Evolutionary conservation across 1,140 invertebrate genomes (phyloP), one percentile per base, ranked within the genome.

Genomic region (Ceratina japonica): DNA sequence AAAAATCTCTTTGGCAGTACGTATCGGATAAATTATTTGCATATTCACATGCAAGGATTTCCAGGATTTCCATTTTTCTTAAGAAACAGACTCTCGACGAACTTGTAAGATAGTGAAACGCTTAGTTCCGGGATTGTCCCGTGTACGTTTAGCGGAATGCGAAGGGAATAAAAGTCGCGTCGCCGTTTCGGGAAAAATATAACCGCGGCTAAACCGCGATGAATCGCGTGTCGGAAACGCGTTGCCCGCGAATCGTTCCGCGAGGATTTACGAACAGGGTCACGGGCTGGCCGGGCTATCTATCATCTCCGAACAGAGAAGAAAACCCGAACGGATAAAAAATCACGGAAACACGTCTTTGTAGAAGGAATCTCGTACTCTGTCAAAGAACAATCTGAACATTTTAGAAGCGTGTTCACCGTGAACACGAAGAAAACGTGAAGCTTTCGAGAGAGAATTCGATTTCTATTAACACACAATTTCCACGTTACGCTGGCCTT

Each of bases 391-490:
- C 37, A 2, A 2, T 8, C 5, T 44, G 37, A 44, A 44, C 37
- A 44, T 44, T 44, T 44, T 7, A 44, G 37, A 44, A 44, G 10
- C 5, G 5, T 13, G 59, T 31, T 31, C 24, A 22, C 2, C 37
- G 16, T 27, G 51, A 22, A 22, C 7, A 27, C 20, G 4, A 16
- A 31, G 12, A 18, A 31, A 27, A 10, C 5, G 37, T 10, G 37
- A 7, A 8, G 5, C 5, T 8, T 8, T 44, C 37, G 37, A 44
- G 10, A 44, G 37, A 7, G 18, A 66, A 75, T 66, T 66, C 63
- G 51, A 65, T 75, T 56, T 75, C 61, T 37, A 56, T 75, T 58
- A 66, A 37, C 31, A 13, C 52, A 22, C 62, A 27, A 54, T 75
- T 66, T 56, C 63, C 62, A 24, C 62, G 61, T 52, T 56, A 44